These are phyloP conservation scores for Amblyopsis rosae DNA, from an alignment of 2,113 vertebrate species.

Conservation along the genomic window DNA sequence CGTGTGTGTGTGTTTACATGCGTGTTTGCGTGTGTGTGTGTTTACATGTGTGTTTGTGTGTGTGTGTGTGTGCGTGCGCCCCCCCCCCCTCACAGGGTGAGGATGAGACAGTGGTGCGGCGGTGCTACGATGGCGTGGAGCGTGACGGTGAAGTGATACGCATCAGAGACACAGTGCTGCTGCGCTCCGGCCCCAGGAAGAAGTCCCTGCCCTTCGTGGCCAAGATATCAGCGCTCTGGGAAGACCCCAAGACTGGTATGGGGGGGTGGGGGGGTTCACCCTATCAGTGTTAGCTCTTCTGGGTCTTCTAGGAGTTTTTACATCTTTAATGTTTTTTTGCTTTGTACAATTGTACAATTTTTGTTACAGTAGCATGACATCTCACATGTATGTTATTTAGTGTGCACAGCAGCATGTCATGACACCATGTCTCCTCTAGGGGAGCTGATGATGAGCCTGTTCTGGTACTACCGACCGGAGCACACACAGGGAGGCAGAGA, in stretches of 20 bases:
- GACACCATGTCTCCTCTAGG: constrained; percentile 68
- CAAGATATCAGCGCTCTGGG: constrained; percentile 97
- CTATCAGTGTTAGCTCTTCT: too few relatives aligned
- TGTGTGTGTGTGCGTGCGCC: neutral
- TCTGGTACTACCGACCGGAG: constrained; percentile 99
- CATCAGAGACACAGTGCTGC: constrained; percentile 91
- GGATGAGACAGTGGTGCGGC: constrained; percentile 87
- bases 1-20: too few relatives aligned
- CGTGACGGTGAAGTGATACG: constrained; percentile 94
- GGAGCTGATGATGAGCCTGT: constrained; percentile 99
- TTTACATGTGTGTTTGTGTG: too few relatives aligned
- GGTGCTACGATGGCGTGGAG: constrained; percentile 95
- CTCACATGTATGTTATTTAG: too few relatives aligned
- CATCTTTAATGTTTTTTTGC: too few relatives aligned
- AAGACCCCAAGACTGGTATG: constrained; percentile 95
- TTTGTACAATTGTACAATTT: too few relatives aligned
- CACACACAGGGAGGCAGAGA: constrained; percentile 98
- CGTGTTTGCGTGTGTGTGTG: too few relatives aligned
- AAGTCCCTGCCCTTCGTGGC: constrained; percentile 97
- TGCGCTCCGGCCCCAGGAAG: constrained; percentile 94
- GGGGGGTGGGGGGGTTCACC: neutral
- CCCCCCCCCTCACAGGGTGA: constrained; percentile 81
- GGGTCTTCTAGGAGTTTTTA: too few relatives aligned
- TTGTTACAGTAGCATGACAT: too few relatives aligned
- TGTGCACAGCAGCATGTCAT: neutral